These are phyloP conservation scores for Clitarchus hookeri DNA, from an alignment of 2,888 invertebrate genomes.

Conservation along the genomic window DNA sequence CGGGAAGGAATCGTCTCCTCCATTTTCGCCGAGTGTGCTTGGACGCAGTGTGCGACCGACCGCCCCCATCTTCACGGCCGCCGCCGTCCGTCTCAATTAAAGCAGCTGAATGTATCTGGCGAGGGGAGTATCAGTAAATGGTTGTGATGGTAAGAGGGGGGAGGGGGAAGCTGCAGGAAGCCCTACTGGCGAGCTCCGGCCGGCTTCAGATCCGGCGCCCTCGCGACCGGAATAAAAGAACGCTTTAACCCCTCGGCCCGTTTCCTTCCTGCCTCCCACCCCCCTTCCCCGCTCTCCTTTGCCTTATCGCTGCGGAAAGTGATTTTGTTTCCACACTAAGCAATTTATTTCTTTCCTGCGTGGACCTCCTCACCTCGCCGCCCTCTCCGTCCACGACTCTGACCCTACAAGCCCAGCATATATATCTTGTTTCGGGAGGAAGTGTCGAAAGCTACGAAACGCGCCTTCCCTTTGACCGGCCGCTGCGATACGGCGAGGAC, in stretches of 20 bases:
- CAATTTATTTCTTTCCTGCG: conserved; percentile 35
- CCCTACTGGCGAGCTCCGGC: background rate
- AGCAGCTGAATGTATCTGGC: conserved; percentile 24
- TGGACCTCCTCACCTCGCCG: conserved; percentile 3
- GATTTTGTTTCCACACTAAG: conserved; percentile 35
- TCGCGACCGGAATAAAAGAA: conserved; percentile 26
- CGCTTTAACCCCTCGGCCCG: background rate
- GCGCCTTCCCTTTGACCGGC: too few species aligned
- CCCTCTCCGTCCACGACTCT: background rate
- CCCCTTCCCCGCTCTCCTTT: background rate
- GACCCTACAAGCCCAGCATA: background rate
- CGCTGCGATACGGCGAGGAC: too few species aligned
- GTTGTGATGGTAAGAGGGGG: background rate
- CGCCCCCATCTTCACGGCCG: background rate
- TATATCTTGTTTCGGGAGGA: conserved; percentile 7
- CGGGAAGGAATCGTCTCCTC: conserved; percentile 20
- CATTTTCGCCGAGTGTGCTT: too few species aligned
- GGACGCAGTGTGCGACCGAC: background rate
- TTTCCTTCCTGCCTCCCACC: background rate
- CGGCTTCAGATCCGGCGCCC: conserved; percentile 18
- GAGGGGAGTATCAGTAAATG: background rate
- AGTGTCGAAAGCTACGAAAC: background rate
- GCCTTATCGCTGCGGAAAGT: conserved; percentile 35
- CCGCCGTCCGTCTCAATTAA: conserved; percentile 45
- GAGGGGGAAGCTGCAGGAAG: conserved; percentile 23